Conservation (phyloP, 2,888 invertebrate species). For the Itoplectis maculator region DNA sequence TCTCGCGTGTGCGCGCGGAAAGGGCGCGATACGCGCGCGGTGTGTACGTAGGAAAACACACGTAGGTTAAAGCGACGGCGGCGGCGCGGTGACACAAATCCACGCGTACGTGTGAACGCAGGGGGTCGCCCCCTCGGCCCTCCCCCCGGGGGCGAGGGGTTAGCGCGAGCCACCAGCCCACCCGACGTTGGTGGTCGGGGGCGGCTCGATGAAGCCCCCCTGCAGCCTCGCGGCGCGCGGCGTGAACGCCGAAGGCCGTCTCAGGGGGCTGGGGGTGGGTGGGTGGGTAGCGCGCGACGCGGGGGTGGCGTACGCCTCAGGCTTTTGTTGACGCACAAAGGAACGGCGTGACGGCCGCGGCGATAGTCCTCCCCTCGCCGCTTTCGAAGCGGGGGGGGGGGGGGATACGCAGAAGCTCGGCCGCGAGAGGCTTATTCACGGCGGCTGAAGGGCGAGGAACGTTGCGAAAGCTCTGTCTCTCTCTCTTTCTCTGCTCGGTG, state of each 20-base stretch:
- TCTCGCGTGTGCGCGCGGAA: conserved; percentile 25
- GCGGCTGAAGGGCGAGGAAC: too few relatives aligned
- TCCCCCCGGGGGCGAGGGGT: not conserved
- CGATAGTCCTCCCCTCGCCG: conserved; percentile 74
- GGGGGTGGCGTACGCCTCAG: conserved; percentile 59
- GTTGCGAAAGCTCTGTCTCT: too few relatives aligned
- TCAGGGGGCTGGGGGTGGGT: conserved; percentile 8
- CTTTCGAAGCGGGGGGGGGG: conserved; percentile 63
- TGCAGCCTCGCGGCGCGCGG: conserved; percentile 43
- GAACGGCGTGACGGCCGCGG: conserved; percentile 79
- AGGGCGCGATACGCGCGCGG: conserved; percentile 22
- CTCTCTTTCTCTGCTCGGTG: too few relatives aligned
- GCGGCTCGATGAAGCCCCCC: conserved; percentile 54
- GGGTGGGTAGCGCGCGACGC: not conserved
- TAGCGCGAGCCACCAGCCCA: too few relatives aligned
- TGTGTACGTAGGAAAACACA: conserved; percentile 31
- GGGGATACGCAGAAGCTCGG: too few relatives aligned
- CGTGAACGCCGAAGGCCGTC: conserved; percentile 26
- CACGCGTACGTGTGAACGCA: conserved; percentile 69
- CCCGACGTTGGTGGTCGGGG: conserved; percentile 48
- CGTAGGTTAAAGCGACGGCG: too few relatives aligned
- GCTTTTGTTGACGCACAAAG: conserved; percentile 81
- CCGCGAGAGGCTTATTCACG: too few relatives aligned
- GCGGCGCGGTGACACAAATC: conserved; percentile 59
- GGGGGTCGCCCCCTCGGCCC: conserved; percentile 58